phyloP scores from a whole-genome alignment of 1,140 invertebrate genomes.

The Sarcophaga bullata region DNA sequence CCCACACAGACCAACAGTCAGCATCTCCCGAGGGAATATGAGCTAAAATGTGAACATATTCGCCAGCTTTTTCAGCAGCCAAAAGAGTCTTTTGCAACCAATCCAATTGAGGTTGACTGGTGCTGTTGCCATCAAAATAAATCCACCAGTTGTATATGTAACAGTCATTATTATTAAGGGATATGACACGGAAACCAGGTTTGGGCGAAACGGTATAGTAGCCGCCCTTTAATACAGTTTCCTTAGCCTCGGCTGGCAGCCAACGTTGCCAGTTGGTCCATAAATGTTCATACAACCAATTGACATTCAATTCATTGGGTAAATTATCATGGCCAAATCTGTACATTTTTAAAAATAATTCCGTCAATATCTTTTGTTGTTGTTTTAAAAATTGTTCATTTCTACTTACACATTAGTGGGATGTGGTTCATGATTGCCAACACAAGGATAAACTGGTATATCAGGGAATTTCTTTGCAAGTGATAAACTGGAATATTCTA shows the following conservation, averaged over 20 bases:
- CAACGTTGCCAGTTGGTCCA: constrained; percentile 74
- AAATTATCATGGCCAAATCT: constrained; percentile 59
- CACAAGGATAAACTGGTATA: constrained; percentile 74
- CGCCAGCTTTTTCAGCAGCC: constrained; percentile 75
- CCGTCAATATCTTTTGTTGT: too few relatives aligned
- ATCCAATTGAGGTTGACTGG: constrained; percentile 71
- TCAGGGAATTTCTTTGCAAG: constrained; percentile 74
- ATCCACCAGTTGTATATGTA: constrained; percentile 78
- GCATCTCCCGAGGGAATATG: constrained; percentile 82
- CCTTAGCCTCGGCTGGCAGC: constrained; percentile 72
- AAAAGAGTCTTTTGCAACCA: constrained; percentile 80
- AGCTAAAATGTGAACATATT: constrained; percentile 84
- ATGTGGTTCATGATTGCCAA: constrained; percentile 92
- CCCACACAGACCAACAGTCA: constrained; percentile 76
- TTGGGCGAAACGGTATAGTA: constrained; percentile 75
- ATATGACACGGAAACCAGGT: constrained; percentile 77
- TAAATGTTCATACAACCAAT: constrained; percentile 77
- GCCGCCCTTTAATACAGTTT: constrained; percentile 73
- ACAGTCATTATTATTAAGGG: constrained; percentile 79
- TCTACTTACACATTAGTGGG: constrained; percentile 82
- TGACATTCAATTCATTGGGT: constrained; percentile 67
- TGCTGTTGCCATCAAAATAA: constrained; percentile 59
- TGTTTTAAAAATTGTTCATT: constrained; percentile 40
- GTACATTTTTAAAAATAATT: background rate
- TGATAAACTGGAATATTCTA: constrained; percentile 75